Conservation (phyloP, 2,888 invertebrate species). For the Blera fallax region DNA sequence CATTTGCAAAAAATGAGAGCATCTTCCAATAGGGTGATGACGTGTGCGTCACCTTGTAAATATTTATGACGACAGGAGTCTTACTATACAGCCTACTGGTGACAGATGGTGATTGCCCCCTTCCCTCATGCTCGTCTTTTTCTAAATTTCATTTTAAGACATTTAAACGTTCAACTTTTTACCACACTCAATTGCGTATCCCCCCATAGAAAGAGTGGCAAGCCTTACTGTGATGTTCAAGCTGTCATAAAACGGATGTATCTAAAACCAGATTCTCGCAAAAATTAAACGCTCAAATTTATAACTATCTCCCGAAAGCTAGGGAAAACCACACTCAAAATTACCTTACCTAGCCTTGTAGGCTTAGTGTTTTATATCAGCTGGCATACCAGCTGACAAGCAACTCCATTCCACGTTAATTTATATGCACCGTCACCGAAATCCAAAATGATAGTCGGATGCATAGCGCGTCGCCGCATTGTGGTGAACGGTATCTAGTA, state of each 20-base stretch:
- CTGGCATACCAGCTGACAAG: conserved; percentile 41
- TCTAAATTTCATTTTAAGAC: no score
- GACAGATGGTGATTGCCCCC: no score
- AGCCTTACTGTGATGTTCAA: background rate
- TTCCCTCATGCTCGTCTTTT: no score
- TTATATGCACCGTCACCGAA: conserved; percentile 38
- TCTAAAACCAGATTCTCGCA: background rate
- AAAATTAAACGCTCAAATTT: background rate
- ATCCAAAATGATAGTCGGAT: conserved; percentile 10
- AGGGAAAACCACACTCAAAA: background rate
- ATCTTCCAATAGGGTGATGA: no score
- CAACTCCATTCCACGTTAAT: conserved; percentile 24
- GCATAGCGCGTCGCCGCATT: background rate
- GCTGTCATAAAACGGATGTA: background rate
- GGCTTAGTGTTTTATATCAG: conserved; percentile 9
- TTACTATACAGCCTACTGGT: no score
- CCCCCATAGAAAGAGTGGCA: background rate
- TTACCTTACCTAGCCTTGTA: background rate
- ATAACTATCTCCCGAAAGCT: background rate
- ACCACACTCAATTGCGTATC: no score
- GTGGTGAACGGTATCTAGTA: conserved; percentile 32
- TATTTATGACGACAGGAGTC: no score
- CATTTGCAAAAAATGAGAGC: no score
- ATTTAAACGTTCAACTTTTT: no score
- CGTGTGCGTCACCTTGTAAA: no score